Percentiles rank a stretch among this genome's conserved stretches.
Evolutionary conservation across 1,140 invertebrate genomes (phyloP).

Genomic region (Parasteatoda tepidariorum): DNA sequence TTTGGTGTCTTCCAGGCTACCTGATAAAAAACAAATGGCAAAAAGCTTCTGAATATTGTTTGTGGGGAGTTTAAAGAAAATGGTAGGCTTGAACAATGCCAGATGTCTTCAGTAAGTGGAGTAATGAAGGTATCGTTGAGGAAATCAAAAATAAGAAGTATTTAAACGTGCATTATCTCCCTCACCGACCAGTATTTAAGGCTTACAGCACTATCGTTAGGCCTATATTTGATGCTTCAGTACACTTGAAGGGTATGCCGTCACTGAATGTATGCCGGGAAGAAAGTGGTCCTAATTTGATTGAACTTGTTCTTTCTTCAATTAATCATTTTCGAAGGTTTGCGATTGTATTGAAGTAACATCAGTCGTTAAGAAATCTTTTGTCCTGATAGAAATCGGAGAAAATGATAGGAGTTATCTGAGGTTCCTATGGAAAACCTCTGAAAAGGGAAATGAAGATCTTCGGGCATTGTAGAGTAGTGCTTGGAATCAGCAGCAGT

Average conservation of each 20-base stretch:
- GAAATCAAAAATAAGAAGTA: slow-evolving; percentile 61
- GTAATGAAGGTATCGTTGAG: slow-evolving; percentile 65
- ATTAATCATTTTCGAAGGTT: neutral
- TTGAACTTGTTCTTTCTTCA: neutral
- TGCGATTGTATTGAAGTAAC: neutral
- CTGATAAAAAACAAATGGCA: neutral
- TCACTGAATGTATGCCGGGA: slow-evolving; percentile 20
- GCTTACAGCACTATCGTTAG: slow-evolving; percentile 60
- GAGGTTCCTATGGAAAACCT: neutral
- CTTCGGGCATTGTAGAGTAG: neutral
- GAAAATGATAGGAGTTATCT: neutral
- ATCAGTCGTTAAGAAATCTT: neutral
- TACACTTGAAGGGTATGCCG: neutral
- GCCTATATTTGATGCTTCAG: slow-evolving; percentile 40
- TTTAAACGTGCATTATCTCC: slow-evolving; percentile 63
- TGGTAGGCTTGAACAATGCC: slow-evolving; percentile 11
- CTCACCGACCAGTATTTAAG: slow-evolving; percentile 63
- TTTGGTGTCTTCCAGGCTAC: neutral
- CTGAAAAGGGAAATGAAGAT: neutral
- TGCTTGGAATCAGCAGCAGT: neutral
- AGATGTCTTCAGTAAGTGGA: slow-evolving; percentile 65
- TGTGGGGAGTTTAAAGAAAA: neutral
- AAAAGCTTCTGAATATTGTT: neutral
- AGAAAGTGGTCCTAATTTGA: neutral
- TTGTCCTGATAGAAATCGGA: neutral